phyloP scores from a whole-genome alignment of 2,888 invertebrate species.

The Dolichopus griseipennis region DNA sequence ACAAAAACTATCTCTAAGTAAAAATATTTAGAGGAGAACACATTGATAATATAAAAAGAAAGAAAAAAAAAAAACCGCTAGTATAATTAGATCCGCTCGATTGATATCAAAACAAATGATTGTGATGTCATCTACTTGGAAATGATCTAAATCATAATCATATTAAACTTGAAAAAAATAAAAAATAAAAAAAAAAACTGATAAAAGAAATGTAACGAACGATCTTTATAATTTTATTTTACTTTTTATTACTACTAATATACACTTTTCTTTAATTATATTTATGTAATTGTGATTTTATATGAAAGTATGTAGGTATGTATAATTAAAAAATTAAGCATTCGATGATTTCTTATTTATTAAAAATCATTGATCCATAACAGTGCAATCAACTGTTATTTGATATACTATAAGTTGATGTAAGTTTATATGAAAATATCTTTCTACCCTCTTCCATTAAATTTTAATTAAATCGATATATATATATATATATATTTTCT shows the following conservation, averaged over 20 bases:
- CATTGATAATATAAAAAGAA: background rate
- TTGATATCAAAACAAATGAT: constrained; percentile 8
- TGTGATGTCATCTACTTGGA: constrained; percentile 10
- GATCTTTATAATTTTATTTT: no score
- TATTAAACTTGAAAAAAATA: background rate
- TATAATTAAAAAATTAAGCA: background rate
- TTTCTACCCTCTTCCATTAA: no score
- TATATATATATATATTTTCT: no score
- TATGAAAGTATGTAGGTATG: no score
- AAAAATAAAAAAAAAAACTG: background rate
- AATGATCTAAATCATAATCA: background rate
- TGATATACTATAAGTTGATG: background rate
- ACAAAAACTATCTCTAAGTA: no score
- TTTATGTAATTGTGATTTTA: no score
- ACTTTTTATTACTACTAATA: no score
- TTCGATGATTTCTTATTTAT: background rate
- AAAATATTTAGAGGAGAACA: background rate
- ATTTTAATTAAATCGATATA: no score
- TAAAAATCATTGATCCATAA: background rate
- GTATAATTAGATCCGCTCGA: constrained; percentile 11
- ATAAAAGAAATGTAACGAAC: no score
- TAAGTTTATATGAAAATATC: no score
- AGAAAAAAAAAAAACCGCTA: background rate
- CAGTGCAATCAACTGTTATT: constrained; percentile 2
- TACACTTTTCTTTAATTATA: no score